These are phyloP conservation scores for Megaustenia siamemsis DNA, from an alignment of 2,888 invertebrate genomes.

Conservation along the genomic window DNA sequence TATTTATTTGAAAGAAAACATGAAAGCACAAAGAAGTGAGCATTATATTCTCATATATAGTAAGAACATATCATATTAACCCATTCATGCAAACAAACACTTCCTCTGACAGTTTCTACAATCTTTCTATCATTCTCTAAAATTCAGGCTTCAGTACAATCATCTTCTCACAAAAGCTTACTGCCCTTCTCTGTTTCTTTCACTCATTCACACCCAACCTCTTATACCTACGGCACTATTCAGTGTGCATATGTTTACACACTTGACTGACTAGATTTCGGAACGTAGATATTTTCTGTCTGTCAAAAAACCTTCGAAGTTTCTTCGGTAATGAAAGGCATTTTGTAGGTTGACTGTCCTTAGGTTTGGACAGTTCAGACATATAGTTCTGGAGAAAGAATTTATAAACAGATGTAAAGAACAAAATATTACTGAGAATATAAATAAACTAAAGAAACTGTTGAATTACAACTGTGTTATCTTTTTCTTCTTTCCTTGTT, in stretches of 20 bases:
- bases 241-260: conserved; percentile 10
- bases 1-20: not conserved
- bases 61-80: not conserved
- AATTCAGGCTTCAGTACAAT: not conserved
- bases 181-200: not conserved
- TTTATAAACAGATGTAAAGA: not conserved
- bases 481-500: too few relatives aligned
- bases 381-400: conserved; percentile 29
- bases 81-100: conserved; percentile 21
- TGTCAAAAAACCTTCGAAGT: conserved; percentile 38
- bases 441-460: too few relatives aligned
- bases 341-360: conserved; percentile 43
- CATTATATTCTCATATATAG: not conserved
- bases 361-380: conserved; percentile 35
- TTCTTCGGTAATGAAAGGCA: conserved; percentile 42
- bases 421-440: too few relatives aligned
- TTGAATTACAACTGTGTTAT: too few relatives aligned
- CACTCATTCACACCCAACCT: conserved; percentile 1
- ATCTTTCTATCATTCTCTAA: not conserved
- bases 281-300: conserved; percentile 21
- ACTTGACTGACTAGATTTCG: conserved; percentile 18
- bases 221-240: not conserved
- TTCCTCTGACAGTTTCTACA: not conserved
- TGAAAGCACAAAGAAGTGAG: not conserved
- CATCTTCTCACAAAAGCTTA: not conserved